phyloP scores from a whole-genome alignment of 2,797 vertebrate genomes.

The Morus bassanus region DNA sequence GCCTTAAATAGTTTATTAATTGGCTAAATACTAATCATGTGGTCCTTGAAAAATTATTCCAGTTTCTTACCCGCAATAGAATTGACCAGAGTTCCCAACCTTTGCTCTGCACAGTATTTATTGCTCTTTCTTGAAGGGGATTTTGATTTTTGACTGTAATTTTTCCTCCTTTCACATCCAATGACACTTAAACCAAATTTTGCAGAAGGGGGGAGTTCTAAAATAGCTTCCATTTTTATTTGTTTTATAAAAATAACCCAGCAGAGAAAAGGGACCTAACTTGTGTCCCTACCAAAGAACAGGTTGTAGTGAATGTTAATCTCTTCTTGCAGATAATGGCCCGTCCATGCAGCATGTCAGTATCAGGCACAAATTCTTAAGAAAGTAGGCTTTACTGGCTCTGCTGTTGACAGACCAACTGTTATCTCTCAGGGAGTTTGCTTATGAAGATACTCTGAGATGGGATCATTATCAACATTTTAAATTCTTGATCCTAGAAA shows the following conservation, averaged over 20 bases:
- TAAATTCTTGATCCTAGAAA: constrained; percentile 42
- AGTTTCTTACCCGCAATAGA: neutral
- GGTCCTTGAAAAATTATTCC: neutral
- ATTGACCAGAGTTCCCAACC: neutral
- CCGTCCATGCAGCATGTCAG: neutral
- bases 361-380: neutral
- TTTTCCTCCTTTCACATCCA: neutral
- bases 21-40: neutral
- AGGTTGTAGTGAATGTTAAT: neutral
- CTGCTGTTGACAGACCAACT: neutral
- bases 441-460: neutral
- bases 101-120: neutral
- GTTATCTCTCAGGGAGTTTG: constrained; percentile 26
- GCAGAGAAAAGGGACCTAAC: neutral
- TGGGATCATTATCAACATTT: constrained; percentile 13
- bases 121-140: neutral
- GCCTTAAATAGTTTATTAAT: neutral
- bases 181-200: neutral
- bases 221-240: neutral
- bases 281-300: neutral
- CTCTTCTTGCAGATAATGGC: accelerated
- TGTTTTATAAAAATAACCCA: neutral
- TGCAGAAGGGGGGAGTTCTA: neutral
- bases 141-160: neutral
- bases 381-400: neutral